Evolutionary conservation across 2,113 vertebrate genomes (phyloP).

Genomic region (Urocolius indicus): DNA sequence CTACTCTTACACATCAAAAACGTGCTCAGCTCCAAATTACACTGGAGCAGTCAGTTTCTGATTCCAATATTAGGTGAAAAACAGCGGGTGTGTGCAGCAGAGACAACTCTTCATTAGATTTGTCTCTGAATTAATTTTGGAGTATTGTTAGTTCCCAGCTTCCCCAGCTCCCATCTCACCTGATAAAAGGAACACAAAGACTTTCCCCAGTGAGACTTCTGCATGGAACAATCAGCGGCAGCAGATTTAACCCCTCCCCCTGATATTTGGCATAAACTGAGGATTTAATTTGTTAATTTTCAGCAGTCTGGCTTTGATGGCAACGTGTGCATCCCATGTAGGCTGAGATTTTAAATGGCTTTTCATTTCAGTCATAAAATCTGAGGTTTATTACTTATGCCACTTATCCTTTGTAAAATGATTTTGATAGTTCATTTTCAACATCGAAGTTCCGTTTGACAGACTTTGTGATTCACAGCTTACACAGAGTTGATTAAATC

Average conservation of each 20-base stretch:
- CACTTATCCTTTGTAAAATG: not conserved
- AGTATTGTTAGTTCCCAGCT: not conserved
- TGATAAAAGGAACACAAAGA: not conserved
- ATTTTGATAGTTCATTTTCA: not conserved
- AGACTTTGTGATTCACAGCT: not conserved
- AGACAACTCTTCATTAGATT: not conserved
- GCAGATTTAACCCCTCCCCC: not conserved
- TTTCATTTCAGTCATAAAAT: not conserved
- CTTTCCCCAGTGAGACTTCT: not conserved
- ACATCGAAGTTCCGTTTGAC: not conserved
- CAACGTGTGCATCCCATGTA: not conserved
- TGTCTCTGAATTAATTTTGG: not conserved
- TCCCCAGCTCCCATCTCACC: not conserved
- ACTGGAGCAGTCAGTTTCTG: not conserved
- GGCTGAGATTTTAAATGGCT: not conserved
- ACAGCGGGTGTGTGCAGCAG: not conserved
- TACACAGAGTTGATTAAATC: not conserved
- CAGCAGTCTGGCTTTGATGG: not conserved
- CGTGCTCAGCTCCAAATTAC: not conserved
- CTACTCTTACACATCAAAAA: not conserved
- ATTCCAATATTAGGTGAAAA: not conserved
- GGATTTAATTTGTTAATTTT: not conserved
- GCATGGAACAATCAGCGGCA: not conserved
- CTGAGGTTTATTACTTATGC: not conserved
- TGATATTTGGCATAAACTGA: not conserved